Evolutionary conservation across 2,113 vertebrate species (phyloP).

Genomic region (Naja naja): DNA sequence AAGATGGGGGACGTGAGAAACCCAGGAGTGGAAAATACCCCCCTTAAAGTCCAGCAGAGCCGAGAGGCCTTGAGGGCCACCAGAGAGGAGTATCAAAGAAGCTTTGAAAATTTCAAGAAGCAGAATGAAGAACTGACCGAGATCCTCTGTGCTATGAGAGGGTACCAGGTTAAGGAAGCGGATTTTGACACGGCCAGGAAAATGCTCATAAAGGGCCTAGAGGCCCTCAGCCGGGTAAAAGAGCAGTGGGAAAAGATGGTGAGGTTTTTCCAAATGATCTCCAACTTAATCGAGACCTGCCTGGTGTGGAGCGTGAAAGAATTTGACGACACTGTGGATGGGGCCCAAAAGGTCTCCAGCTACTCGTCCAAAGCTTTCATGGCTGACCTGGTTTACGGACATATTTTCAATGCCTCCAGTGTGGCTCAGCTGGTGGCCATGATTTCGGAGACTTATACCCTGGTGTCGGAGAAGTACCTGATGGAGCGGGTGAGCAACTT

Average conservation of each 20-base stretch:
- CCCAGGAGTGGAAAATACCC: neutral
- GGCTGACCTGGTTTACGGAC: constrained; percentile 53
- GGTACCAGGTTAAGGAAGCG: constrained; percentile 49
- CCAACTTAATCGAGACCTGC: constrained; percentile 49
- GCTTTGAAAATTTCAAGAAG: constrained; percentile 40
- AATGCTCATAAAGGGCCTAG: constrained; percentile 48
- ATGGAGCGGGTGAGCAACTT: constrained; percentile 54
- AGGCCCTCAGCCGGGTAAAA: constrained; percentile 52
- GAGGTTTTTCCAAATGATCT: constrained; percentile 63
- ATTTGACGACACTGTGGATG: constrained; percentile 25
- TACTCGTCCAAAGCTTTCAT: constrained; percentile 33
- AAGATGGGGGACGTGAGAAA: neutral
- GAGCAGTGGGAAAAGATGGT: constrained; percentile 62
- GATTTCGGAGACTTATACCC: constrained; percentile 56
- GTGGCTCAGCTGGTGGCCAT: constrained; percentile 51
- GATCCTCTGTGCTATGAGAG: constrained; percentile 43
- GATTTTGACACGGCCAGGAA: constrained; percentile 51
- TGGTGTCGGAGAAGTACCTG: constrained; percentile 52
- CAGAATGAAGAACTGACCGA: constrained; percentile 52
- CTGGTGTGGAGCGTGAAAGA: constrained; percentile 40
- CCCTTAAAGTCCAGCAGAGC: neutral
- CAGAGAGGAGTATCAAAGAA: constrained; percentile 4
- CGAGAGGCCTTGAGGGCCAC: neutral
- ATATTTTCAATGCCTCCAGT: constrained; percentile 47
- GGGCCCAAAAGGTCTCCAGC: constrained; percentile 15